Evolutionary conservation across 2,113 vertebrate genomes (phyloP).

Genomic region (Sylvietta virens): DNA sequence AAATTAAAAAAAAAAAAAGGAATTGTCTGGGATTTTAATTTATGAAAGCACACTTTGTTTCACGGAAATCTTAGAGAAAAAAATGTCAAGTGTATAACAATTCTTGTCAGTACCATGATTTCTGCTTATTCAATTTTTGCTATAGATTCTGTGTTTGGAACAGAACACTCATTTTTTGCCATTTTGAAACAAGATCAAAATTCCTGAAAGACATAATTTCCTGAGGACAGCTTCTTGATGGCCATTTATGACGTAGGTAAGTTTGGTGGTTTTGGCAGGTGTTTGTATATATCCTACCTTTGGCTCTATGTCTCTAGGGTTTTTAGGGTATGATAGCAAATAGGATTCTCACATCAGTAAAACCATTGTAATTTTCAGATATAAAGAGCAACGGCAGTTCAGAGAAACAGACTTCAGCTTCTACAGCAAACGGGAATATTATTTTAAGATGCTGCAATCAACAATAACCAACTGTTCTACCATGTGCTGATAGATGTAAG

Average conservation of each 20-base stretch:
- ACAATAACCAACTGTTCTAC: neutral
- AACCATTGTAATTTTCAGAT: neutral
- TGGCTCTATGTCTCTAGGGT: neutral
- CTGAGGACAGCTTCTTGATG: neutral
- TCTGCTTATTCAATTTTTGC: neutral
- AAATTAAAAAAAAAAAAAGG: neutral
- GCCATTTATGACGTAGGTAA: neutral
- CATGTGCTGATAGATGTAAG: neutral
- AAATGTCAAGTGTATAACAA: neutral
- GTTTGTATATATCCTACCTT: neutral
- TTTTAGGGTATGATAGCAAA: neutral
- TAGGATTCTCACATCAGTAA: neutral
- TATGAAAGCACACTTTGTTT: neutral
- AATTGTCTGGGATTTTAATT: neutral
- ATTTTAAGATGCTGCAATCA: neutral
- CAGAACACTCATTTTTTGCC: neutral
- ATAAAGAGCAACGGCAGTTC: neutral
- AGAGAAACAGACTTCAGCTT: neutral
- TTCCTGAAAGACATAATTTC: neutral
- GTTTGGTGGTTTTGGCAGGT: neutral
- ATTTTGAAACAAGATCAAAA: neutral
- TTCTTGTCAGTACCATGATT: neutral
- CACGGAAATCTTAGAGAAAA: neutral
- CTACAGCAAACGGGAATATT: neutral
- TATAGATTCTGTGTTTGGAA: neutral